Base-by-base conservation (phyloP, 2,888 invertebrate genomes). In the Diabrotica balteata region DNA sequence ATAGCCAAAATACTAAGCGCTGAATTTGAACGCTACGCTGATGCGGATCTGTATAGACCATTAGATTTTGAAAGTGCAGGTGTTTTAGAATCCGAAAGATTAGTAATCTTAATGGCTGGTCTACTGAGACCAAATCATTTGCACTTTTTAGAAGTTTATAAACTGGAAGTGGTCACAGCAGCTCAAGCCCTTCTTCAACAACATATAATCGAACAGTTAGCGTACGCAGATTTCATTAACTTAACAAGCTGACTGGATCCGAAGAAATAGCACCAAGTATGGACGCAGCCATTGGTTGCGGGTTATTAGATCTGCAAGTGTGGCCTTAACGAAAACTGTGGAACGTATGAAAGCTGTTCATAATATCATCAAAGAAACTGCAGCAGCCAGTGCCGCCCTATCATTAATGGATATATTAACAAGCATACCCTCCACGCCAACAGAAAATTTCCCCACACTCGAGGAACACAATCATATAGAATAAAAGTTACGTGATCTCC, bases 1-100 rank as follows among this genome's bases (percentile, higher is more conserved):
- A 98, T 99, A 75, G 97, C 97, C 80, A 96, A 96, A 86, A 97
- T 99, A 96, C 88, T 99, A 75, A 93, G 92, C 70, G 94, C 95
- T 63, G 99, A 99, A 84, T 97, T 98, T 83, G 93, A 94, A 79
- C 90, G 94, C 75, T 95, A 96, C 83, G 91, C 96, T 61, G 94
- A 96, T 5, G 90, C 93, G 11, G 98, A 98, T 84, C 87, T 98
- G 22, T 96, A 96, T 85, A 87, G 97, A 77, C 94, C 96, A 8
- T 86, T 87, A 68, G 89, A 86, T 79, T 51, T 52, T 9, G 86
- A 84, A 17, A 85, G 87, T 62, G 86, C 85, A 69, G 88, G 88
- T 51, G 88, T 92, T 70, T 86, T 92, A 70, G 93, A 93, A 73
- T 89, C 94, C 87, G 97, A 97, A 80, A 93, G 95, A 53, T 74